Evolutionary conservation across 2,888 invertebrate genomes (phyloP).

Genomic region (Deladenus siricidicola): DNA sequence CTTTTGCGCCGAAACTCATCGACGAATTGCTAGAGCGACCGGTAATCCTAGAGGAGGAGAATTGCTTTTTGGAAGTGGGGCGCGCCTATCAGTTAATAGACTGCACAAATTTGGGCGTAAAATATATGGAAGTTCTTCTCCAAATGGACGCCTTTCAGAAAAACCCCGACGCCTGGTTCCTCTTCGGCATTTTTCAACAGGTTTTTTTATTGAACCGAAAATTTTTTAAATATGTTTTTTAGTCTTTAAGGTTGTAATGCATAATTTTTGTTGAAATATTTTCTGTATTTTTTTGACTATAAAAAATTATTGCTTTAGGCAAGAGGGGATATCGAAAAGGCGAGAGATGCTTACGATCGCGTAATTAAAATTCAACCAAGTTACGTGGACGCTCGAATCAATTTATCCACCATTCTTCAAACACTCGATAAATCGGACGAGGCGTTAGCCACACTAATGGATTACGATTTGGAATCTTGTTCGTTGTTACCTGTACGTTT

Average conservation of each 20-base stretch:
- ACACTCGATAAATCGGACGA: constrained; percentile 36
- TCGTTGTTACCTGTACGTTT: constrained; percentile 36
- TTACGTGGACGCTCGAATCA: constrained; percentile 48
- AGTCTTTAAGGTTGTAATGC: background rate
- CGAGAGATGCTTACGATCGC: constrained; percentile 34
- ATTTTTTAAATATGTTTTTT: constrained; percentile 4
- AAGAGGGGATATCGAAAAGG: constrained; percentile 26
- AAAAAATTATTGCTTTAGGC: constrained; percentile 12
- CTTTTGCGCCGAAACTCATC: constrained; percentile 17
- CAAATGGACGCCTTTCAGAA: constrained; percentile 15
- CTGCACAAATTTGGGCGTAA: constrained; percentile 7
- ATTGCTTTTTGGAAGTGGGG: constrained; percentile 30
- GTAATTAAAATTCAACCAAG: constrained; percentile 32
- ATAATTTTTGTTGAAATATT: background rate
- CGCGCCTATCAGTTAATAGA: constrained; percentile 26
- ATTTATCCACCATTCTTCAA: constrained; percentile 41
- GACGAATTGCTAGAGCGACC: constrained; percentile 28
- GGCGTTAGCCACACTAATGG: constrained; percentile 43
- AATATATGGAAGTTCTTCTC: constrained; percentile 18
- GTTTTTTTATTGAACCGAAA: constrained; percentile 9
- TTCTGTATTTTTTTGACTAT: background rate
- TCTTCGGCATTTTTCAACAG: constrained; percentile 22
- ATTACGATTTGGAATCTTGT: constrained; percentile 43
- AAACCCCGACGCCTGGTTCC: constrained; percentile 27
- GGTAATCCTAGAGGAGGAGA: constrained; percentile 23